Percentiles rank a stretch among this genome's conserved stretches.
These are phyloP conservation scores for Pterostichus niger DNA, from an alignment of 2,888 invertebrate species.

Conservation along the genomic window DNA sequence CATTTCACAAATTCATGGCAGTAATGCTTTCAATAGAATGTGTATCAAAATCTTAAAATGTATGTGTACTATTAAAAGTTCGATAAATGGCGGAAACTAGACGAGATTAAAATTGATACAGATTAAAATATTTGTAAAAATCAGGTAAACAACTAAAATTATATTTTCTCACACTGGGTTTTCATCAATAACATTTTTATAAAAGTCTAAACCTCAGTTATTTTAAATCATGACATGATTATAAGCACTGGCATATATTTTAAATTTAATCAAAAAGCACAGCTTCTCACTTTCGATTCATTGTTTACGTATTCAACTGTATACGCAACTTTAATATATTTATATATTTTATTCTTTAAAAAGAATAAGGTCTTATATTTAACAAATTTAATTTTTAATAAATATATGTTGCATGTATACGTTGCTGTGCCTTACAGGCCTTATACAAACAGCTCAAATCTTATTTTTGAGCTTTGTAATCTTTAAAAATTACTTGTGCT, in stretches of 20 bases:
- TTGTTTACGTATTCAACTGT: conserved; percentile 18
- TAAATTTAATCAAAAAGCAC: conserved; percentile 59
- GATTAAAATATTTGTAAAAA: conserved; percentile 29
- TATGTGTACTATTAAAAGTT: too few relatives aligned
- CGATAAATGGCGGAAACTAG: too few relatives aligned
- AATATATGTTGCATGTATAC: conserved; percentile 52
- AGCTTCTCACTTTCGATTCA: conserved; percentile 15
- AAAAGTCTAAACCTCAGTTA: conserved; percentile 58
- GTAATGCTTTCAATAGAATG: conserved; percentile 7
- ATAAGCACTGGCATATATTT: conserved; percentile 55
- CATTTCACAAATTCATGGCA: conserved; percentile 62
- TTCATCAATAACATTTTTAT: conserved; percentile 59
- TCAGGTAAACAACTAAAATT: conserved; percentile 49
- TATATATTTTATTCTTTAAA: conserved; percentile 49
- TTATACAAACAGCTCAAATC: conserved; percentile 1
- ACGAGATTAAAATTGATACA: not conserved
- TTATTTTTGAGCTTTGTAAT: conserved; percentile 1
- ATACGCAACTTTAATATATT: conserved; percentile 52
- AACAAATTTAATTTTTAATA: conserved; percentile 33
- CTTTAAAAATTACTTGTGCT: not conserved
- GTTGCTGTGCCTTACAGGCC: conserved; percentile 32
- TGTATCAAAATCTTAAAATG: too few relatives aligned
- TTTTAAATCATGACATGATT: conserved; percentile 66
- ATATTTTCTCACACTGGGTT: conserved; percentile 57
- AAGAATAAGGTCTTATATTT: conserved; percentile 45